Percentiles rank a stretch among this genome's conserved stretches.
phyloP scores from a whole-genome alignment of 1,140 invertebrate genomes.

The Sarcophaga peregrina region DNA sequence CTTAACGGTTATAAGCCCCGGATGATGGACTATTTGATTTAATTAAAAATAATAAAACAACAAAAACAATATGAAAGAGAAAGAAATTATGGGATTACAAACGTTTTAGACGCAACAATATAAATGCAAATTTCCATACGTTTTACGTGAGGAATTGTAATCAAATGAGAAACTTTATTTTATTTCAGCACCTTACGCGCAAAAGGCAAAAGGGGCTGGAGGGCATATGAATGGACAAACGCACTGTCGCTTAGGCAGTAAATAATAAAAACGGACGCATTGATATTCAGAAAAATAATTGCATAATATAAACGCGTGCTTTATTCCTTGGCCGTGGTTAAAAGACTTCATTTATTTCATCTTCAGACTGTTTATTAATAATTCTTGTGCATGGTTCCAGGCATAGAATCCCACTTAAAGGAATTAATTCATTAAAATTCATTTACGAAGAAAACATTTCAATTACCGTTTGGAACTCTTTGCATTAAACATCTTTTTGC shows the following conservation, averaged over 20 bases:
- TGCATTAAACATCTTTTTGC: too few species aligned
- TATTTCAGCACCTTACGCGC: slow-evolving; percentile 39
- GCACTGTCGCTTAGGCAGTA: neutral
- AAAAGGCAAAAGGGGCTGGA: too few species aligned
- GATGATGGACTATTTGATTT: slow-evolving; percentile 60
- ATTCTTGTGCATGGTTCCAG: neutral
- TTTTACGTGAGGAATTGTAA: slow-evolving; percentile 6
- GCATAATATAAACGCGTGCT: slow-evolving; percentile 58
- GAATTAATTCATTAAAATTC: neutral
- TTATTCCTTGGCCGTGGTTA: slow-evolving; percentile 59
- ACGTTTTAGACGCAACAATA: slow-evolving; percentile 57
- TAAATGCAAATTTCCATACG: slow-evolving; percentile 57
- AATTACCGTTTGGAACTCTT: too few species aligned
- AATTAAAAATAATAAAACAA: slow-evolving; percentile 54
- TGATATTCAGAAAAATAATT: slow-evolving; percentile 50
- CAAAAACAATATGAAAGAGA: too few species aligned
- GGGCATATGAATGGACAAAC: neutral
- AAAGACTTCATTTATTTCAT: slow-evolving; percentile 45
- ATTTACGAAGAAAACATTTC: too few species aligned
- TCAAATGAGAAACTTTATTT: slow-evolving; percentile 34
- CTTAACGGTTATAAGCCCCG: neutral
- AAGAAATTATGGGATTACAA: slow-evolving; percentile 62
- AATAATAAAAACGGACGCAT: too few species aligned
- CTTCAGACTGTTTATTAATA: slow-evolving; percentile 37
- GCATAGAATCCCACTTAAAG: neutral